Conservation (phyloP, 2,113 vertebrate species). For the Charina bottae region DNA sequence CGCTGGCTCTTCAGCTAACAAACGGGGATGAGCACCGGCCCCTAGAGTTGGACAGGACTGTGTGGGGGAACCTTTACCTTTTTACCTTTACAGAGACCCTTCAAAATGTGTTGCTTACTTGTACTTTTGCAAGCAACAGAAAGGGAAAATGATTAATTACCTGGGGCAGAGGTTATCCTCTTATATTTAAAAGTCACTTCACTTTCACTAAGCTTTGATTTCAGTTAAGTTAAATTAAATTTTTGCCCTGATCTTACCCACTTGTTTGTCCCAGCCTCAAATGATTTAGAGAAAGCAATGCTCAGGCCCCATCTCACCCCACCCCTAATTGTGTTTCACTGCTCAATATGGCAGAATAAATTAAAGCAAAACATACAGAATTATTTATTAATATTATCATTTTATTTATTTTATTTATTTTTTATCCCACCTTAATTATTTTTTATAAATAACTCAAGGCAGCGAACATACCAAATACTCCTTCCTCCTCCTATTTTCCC, state of each 20-base stretch:
- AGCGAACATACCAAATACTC: no score
- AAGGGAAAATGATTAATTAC: neutral
- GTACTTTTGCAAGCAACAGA: neutral
- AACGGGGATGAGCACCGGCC: no score
- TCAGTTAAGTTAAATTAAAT: neutral
- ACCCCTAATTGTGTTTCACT: neutral
- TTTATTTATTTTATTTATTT: no score
- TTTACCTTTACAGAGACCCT: neutral
- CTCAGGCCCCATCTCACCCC: neutral
- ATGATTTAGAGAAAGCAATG: neutral
- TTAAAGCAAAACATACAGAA: neutral
- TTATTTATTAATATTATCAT: no score
- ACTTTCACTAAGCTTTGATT: neutral
- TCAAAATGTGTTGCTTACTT: neutral
- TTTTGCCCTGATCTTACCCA: neutral
- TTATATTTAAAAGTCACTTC: neutral
- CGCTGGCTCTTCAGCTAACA: no score
- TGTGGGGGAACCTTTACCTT: no score
- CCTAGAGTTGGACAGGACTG: no score
- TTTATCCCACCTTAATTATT: no score
- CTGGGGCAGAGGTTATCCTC: neutral
- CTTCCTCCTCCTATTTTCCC: no score
- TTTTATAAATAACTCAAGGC: no score
- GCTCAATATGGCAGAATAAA: neutral
- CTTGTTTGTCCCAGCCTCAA: neutral